Evolutionary conservation across 2,888 invertebrate species (phyloP), one percentile per base, ranked within the genome.

Genomic region (Clusia tigrina): DNA sequence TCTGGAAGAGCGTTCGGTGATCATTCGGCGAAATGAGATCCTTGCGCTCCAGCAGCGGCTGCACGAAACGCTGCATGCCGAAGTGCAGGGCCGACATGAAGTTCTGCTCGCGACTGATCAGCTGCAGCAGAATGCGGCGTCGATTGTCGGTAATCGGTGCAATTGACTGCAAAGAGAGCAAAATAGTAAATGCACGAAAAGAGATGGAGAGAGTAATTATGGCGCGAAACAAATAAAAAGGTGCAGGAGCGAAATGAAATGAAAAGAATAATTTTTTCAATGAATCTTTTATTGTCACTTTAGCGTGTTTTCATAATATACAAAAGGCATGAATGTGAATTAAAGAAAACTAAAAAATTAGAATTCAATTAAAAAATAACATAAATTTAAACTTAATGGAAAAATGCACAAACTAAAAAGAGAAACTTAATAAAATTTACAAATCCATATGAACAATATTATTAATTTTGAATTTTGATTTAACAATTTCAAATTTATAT

Each of bases 1-100:
- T 94, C 85, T 94, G 94, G 81, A 94, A 94, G 61, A 94, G 85
- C 37, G 90, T 86, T 79, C 90, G 88, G 81, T 94, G 93, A 78
- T 94, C 94, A 58, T 88, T 87, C 1, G 90, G 88, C 1, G 90
- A 88, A 58, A 94, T 89, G 12, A 94, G 86, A 77, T 94, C 94
- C 56, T 89, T 89, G 63, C 91, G 86, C 74, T 93, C 93, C 3
- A 88, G 86, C 68, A 94, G 81, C 0, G 93, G 91, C 1, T 89
- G 88, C 53, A 92, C 89, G 81, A 93, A 94, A 66, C 93, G 86
- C 65, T 91, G 88, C 65, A 92, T 87, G 2, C 93, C 93, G 76
- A 91, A 93, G 76, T 93, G 92, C 60, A 94, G 83, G 58, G 89
- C 89, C 1, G 90, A 88, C 68, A 91, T 89, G 75, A 91, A 93